Conservation (phyloP, 2,113 vertebrate genomes). For the Calidris pygmaea region DNA sequence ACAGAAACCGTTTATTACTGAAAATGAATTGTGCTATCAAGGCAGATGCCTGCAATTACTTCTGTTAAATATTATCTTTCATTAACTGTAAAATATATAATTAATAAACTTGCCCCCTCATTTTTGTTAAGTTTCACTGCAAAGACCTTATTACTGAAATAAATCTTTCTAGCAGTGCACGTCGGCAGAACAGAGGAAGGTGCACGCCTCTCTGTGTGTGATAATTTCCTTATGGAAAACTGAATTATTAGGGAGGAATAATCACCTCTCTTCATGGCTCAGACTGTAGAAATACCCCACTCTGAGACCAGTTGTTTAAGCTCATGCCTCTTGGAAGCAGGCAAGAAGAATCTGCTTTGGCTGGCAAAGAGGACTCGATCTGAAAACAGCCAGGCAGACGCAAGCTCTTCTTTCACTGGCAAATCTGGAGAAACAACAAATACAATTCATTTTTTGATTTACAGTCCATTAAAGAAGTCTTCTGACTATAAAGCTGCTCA, state of each 20-base stretch:
- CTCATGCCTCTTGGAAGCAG: conserved; percentile 1
- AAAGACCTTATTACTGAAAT: conserved; percentile 66
- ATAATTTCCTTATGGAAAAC: background rate
- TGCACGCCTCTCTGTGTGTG: background rate
- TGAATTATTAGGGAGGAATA: conserved; percentile 36
- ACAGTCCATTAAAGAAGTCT: background rate
- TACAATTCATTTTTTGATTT: background rate
- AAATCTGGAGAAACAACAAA: background rate
- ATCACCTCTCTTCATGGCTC: background rate
- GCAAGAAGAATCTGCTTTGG: conserved; percentile 12
- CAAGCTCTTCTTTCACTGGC: background rate
- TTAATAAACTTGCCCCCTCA: conserved; percentile 69
- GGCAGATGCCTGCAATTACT: conserved; percentile 69
- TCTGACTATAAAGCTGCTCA: background rate
- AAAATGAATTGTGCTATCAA: conserved; percentile 53
- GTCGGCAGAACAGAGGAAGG: background rate
- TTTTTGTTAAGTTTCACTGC: conserved; percentile 47
- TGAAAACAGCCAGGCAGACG: background rate
- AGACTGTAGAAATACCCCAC: conserved; percentile 20
- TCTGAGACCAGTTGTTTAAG: conserved; percentile 35
- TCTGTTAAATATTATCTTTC: conserved; percentile 74
- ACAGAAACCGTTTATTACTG: conserved; percentile 51
- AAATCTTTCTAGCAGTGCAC: conserved; percentile 28
- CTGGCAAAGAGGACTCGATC: conserved; percentile 3
- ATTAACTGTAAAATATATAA: conserved; percentile 73